Percentiles rank a stretch among this genome's conserved stretches.
Evolutionary conservation across 1,140 invertebrate genomes (phyloP).

Genomic region (Chironomus striatipennis): DNA sequence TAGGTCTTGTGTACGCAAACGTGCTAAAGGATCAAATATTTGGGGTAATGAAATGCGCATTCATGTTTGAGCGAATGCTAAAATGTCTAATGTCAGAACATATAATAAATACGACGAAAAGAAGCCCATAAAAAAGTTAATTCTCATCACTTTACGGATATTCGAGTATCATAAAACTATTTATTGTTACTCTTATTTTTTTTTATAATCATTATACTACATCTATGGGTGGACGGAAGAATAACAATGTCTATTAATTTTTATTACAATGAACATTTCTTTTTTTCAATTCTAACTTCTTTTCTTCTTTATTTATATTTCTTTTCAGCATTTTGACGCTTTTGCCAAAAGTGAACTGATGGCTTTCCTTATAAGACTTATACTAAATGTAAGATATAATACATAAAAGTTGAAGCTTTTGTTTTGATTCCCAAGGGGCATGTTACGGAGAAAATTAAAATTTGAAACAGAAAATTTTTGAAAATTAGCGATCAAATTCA

Average conservation of each 20-base stretch:
- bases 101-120: no score
- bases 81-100: not conserved
- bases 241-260: conserved; percentile 3
- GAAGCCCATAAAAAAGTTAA: no score
- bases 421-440: no score
- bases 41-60: conserved; percentile 44
- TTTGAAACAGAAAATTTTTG: no score
- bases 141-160: not conserved
- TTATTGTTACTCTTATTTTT: not conserved
- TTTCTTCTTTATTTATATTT: conserved; percentile 26
- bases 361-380: conserved; percentile 56
- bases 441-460: no score
- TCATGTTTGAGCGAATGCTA: not conserved
- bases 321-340: conserved; percentile 62
- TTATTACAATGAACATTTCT: conserved; percentile 21
- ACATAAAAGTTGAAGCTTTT: not conserved
- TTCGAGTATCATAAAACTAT: not conserved
- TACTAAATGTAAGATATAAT: conserved; percentile 56
- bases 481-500: no score
- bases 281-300: conserved; percentile 4
- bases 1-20: conserved; percentile 67
- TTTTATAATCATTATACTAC: not conserved
- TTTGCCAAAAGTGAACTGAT: conserved; percentile 63
- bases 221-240: not conserved
- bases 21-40: conserved; percentile 66